Evolutionary conservation across 2,113 vertebrate species (phyloP).

Genomic region (Hippocampus guttulatus): DNA sequence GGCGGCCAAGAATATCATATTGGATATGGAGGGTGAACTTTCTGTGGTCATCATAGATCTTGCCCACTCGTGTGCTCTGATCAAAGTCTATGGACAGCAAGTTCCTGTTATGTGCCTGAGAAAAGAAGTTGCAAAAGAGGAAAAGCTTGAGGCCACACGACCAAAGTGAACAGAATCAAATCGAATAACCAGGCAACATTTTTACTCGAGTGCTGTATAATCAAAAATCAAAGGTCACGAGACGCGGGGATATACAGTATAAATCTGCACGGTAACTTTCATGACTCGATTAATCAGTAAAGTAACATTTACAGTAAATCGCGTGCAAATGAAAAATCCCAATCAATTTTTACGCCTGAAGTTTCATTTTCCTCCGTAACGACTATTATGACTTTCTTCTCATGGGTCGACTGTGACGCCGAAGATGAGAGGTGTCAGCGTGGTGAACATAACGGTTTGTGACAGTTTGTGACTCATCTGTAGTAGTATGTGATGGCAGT

Average conservation of each 20-base stretch:
- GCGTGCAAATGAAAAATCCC: conserved; percentile 21
- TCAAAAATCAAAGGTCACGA: conserved; percentile 19
- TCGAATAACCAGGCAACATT: conserved; percentile 9
- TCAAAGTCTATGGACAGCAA: conserved; percentile 97
- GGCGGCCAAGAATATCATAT: conserved; percentile 87
- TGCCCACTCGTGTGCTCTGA: conserved; percentile 88
- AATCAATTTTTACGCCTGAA: conserved; percentile 48
- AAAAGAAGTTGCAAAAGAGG: conserved; percentile 8
- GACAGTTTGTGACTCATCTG: conserved; percentile 21
- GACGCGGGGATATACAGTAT: conserved; percentile 16
- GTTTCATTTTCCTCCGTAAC: conserved; percentile 24
- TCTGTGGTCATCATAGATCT: conserved; percentile 97
- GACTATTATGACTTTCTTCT: conserved; percentile 12
- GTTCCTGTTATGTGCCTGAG: conserved; percentile 95
- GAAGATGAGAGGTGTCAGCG: conserved; percentile 20
- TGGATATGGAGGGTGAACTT: conserved; percentile 96
- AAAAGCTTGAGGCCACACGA: conserved; percentile 4
- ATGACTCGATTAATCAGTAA: conserved; percentile 45
- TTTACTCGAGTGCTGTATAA: conserved; percentile 29
- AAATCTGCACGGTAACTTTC: conserved; percentile 37
- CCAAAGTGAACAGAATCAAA: conserved; percentile 3
- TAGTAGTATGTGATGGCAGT: background rate
- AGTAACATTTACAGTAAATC: conserved; percentile 51
- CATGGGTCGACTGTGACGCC: background rate
- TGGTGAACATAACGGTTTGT: conserved; percentile 32